Conservation (phyloP, 2,113 vertebrate species). For the Macheiramphus alcinus region DNA sequence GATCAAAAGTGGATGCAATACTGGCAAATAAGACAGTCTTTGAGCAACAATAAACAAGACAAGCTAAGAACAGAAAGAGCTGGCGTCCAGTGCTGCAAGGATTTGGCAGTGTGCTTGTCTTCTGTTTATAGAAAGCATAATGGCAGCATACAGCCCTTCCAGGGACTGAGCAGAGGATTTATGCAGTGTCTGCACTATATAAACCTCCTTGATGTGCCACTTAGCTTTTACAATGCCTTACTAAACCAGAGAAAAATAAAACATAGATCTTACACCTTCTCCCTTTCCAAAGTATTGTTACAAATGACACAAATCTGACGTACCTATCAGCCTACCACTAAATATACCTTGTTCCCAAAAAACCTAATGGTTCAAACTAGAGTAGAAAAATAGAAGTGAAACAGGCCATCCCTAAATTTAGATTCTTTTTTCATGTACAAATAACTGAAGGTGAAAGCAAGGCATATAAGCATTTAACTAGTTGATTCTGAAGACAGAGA, state of each 20-base stretch:
- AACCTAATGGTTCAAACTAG: neutral
- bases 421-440: neutral
- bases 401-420: neutral
- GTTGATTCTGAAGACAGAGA: constrained; percentile 16
- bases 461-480: constrained; percentile 26
- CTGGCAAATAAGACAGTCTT: neutral
- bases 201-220: neutral
- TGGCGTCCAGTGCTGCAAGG: neutral
- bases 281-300: neutral
- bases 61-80: constrained; percentile 35
- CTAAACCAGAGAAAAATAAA: neutral
- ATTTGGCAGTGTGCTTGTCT: constrained; percentile 28
- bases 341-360: neutral
- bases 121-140: constrained; percentile 53
- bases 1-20: neutral
- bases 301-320: neutral
- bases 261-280: neutral
- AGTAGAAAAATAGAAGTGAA: neutral
- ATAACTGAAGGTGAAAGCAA: constrained; percentile 29
- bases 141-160: neutral
- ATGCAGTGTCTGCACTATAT: constrained; percentile 8
- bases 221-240: neutral
- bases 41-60: constrained; percentile 30
- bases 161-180: constrained; percentile 25
- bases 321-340: neutral